These are phyloP conservation scores for Indicator maculatus DNA, from an alignment of 2,113 vertebrate species.

Conservation along the genomic window DNA sequence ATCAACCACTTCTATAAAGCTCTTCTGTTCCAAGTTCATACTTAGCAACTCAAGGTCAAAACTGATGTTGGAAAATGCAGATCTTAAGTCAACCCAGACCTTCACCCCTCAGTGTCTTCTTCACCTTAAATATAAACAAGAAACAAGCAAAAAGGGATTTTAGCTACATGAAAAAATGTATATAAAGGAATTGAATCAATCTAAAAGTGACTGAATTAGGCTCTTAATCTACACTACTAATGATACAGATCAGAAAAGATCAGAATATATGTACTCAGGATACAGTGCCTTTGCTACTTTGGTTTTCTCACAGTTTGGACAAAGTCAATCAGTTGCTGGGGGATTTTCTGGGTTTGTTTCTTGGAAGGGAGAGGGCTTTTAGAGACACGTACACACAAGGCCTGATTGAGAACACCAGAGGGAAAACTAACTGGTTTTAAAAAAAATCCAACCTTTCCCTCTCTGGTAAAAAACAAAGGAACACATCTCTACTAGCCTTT, in stretches of 20 bases:
- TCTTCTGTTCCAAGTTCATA: constrained; percentile 50
- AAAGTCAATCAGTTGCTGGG: not conserved
- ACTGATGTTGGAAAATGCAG: constrained; percentile 41
- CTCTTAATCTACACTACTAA: not conserved
- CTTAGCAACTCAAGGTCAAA: constrained; percentile 39
- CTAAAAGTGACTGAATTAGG: not conserved
- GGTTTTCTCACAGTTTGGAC: not conserved
- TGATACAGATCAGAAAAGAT: not conserved
- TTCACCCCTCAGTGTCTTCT: not conserved
- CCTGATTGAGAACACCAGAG: constrained; percentile 3
- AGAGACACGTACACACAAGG: not conserved
- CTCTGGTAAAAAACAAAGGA: constrained; percentile 33
- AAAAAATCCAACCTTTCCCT: constrained; percentile 15
- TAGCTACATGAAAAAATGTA: fast-evolving
- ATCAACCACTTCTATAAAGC: constrained; percentile 41
- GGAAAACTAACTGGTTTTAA: not conserved
- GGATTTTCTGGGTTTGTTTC: not conserved
- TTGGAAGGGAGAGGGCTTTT: not conserved
- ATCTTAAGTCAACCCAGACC: not conserved
- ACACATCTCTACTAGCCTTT: constrained; percentile 18
- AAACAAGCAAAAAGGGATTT: not conserved
- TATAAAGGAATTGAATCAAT: not conserved
- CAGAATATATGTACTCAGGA: not conserved
- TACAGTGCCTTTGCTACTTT: not conserved
- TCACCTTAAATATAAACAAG: not conserved